phyloP scores from a whole-genome alignment of 2,797 vertebrate species.

The Cyclura pinguis region DNA sequence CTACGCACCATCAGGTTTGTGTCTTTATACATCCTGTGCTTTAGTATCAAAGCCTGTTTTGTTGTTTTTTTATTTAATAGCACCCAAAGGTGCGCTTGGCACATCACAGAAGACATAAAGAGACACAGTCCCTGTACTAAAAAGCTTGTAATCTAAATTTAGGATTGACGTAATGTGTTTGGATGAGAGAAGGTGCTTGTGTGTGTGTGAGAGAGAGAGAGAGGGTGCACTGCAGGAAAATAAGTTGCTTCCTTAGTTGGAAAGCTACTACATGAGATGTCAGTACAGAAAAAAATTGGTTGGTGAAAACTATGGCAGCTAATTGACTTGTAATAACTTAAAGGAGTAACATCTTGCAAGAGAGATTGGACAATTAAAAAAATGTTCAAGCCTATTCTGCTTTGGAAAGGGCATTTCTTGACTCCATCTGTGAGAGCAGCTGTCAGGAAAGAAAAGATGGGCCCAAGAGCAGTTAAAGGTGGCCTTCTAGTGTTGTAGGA shows the following conservation, averaged over 20 bases:
- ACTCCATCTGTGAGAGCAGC: constrained; percentile 18
- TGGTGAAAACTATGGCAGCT: neutral
- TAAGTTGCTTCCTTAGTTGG: neutral
- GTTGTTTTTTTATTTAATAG: constrained; percentile 27
- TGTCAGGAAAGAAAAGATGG: constrained; percentile 9
- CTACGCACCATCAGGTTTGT: constrained; percentile 7
- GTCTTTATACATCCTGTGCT: constrained; percentile 23
- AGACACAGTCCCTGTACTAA: constrained; percentile 5
- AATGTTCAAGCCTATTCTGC: neutral
- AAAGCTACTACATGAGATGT: neutral
- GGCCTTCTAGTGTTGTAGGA: neutral
- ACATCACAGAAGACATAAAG: constrained; percentile 17
- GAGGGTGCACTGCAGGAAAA: neutral
- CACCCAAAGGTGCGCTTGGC: constrained; percentile 22
- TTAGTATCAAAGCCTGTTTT: constrained; percentile 37
- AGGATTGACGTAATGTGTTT: constrained; percentile 21
- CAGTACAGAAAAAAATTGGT: neutral
- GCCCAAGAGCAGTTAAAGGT: neutral
- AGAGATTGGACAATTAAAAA: constrained; percentile 17
- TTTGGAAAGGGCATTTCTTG: constrained; percentile 17
- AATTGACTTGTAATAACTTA: constrained; percentile 24
- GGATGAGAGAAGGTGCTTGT: neutral
- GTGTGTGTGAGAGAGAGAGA: neutral
- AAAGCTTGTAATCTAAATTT: constrained; percentile 33
- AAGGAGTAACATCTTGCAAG: constrained; percentile 14